A percentile compares a stretch with the other conserved stretches of the same genome.
Conservation (phyloP, 1,140 invertebrate species). For the Plutomurus gul region DNA sequence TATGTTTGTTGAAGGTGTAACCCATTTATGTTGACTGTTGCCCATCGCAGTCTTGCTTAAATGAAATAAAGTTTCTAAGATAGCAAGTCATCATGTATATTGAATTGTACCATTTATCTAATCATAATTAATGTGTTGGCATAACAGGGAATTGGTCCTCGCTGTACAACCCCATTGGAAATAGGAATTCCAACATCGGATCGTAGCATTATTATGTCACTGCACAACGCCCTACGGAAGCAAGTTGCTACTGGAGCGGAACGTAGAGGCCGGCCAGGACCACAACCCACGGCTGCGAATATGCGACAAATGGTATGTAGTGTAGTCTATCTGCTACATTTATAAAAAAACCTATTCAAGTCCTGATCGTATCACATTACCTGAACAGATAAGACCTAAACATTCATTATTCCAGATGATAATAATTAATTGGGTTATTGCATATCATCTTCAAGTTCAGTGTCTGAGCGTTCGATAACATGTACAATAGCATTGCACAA, state of each 20-base stretch:
- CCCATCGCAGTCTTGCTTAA: too few species aligned
- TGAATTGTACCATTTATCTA: background rate
- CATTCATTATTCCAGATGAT: background rate
- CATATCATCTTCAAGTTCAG: conserved; percentile 17
- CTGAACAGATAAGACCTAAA: background rate
- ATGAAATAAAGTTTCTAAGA: too few species aligned
- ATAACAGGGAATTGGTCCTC: conserved; percentile 50
- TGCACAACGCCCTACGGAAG: conserved; percentile 77
- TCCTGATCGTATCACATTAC: too few species aligned
- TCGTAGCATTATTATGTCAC: conserved; percentile 69
- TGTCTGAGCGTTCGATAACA: conserved; percentile 9
- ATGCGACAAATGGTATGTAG: conserved; percentile 78
- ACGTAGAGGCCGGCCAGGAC: conserved; percentile 62
- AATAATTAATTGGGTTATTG: too few species aligned
- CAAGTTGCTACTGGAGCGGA: conserved; percentile 77
- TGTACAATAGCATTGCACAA: too few species aligned
- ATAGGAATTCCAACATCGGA: conserved; percentile 52
- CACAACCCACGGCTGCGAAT: conserved; percentile 72
- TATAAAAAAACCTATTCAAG: background rate
- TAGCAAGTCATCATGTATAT: too few species aligned
- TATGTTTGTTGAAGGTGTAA: too few species aligned
- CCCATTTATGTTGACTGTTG: too few species aligned
- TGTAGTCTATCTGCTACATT: background rate
- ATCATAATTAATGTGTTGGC: background rate
- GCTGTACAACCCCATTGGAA: conserved; percentile 50